Percentiles rank a stretch among this genome's conserved stretches.
These are phyloP conservation scores for Drosophila obscura DNA, from an alignment of 1,140 invertebrate species.

Conservation along the genomic window DNA sequence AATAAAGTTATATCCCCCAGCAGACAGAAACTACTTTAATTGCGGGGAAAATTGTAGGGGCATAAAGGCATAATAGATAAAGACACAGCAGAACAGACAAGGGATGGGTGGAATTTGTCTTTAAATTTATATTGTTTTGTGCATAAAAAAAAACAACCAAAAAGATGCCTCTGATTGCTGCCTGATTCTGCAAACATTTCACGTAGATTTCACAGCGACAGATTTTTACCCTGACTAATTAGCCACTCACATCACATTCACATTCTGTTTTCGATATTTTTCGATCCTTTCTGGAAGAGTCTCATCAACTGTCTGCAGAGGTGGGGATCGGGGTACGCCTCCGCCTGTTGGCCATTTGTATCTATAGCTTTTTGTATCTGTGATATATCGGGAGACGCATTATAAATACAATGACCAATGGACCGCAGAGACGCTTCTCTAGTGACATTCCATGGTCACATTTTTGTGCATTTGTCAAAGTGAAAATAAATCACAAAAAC, in stretches of 20 bases:
- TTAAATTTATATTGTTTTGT: background rate
- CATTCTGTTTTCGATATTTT: conserved; percentile 6
- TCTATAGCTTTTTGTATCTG: conserved; percentile 40
- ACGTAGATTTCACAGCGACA: conserved; percentile 20
- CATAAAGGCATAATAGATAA: too few species aligned
- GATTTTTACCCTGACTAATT: conserved; percentile 47
- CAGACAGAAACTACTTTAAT: conserved; percentile 31
- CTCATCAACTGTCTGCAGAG: background rate
- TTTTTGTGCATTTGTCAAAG: conserved; percentile 81
- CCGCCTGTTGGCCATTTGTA: conserved; percentile 69
- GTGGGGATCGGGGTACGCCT: background rate
- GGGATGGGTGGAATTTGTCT: too few species aligned
- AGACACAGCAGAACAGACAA: too few species aligned
- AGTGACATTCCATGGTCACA: conserved; percentile 78
- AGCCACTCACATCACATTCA: conserved; percentile 32
- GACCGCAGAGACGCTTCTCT: conserved; percentile 49
- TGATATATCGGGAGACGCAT: conserved; percentile 48
- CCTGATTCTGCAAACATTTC: conserved; percentile 22
- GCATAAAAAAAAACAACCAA: background rate
- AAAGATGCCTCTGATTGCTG: background rate
- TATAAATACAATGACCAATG: conserved; percentile 75
- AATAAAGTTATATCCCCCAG: conserved; percentile 67
- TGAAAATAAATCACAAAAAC: conserved; percentile 78
- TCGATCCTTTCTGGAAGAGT: conserved; percentile 35
- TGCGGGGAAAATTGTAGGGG: too few species aligned